Conservation (phyloP, 2,888 invertebrate genomes). For the Plagiodera versicolora region DNA sequence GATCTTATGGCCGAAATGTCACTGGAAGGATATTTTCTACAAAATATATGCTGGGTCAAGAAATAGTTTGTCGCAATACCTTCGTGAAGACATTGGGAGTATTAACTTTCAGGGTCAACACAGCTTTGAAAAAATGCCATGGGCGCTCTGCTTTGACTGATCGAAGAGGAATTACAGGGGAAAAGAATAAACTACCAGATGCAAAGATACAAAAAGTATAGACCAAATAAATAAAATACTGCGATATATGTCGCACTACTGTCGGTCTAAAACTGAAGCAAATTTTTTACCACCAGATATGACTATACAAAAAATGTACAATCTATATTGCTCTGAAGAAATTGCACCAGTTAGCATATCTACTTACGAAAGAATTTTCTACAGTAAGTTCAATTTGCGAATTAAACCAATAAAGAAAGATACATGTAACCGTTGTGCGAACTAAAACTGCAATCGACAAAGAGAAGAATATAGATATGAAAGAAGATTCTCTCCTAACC, state of each 20-base stretch:
- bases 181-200: slow-evolving; percentile 23
- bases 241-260: slow-evolving; percentile 2
- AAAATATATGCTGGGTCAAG: too few relatives aligned
- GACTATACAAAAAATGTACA: slow-evolving; percentile 29
- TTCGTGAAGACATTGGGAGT: slow-evolving; percentile 25
- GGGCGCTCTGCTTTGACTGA: slow-evolving; percentile 20
- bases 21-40: too few relatives aligned
- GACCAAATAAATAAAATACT: slow-evolving; percentile 9
- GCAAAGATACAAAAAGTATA: background rate
- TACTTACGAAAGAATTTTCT: slow-evolving; percentile 21
- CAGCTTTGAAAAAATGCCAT: slow-evolving; percentile 29
- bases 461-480: slow-evolving; percentile 22
- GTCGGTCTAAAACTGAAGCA: slow-evolving; percentile 19
- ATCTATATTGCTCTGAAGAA: slow-evolving; percentile 22
- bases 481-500: too few relatives aligned
- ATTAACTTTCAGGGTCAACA: slow-evolving; percentile 25
- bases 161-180: slow-evolving; percentile 25
- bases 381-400: slow-evolving; percentile 28
- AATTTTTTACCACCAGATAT: slow-evolving; percentile 25
- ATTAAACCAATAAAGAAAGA: slow-evolving; percentile 28
- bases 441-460: slow-evolving; percentile 26
- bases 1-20: slow-evolving; percentile 15
- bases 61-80: slow-evolving; percentile 25
- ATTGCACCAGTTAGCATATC: background rate
- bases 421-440: slow-evolving; percentile 30